Percentiles rank a stretch among this genome's conserved stretches.
Evolutionary conservation across 2,797 vertebrate species (phyloP).

Genomic region (Serranus cabrilla): DNA sequence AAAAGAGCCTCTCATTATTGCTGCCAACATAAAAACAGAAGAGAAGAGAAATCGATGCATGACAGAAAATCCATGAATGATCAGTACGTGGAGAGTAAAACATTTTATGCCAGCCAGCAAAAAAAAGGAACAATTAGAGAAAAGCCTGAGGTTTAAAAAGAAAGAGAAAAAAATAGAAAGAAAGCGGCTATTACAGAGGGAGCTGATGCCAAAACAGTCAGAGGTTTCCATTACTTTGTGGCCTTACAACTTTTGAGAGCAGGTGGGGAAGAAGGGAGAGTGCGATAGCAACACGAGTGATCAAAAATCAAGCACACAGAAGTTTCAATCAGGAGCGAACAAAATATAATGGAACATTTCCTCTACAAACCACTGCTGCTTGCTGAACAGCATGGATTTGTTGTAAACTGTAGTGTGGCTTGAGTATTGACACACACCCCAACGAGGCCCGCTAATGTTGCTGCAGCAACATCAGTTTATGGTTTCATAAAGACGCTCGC

Average conservation of each 20-base stretch:
- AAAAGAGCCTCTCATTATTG: constrained; percentile 66
- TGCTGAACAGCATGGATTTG: background rate
- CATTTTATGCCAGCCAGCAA: constrained; percentile 8
- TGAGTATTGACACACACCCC: background rate
- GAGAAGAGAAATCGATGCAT: constrained; percentile 46
- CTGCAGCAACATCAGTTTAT: constrained; percentile 31
- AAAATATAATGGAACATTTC: background rate
- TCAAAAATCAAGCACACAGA: constrained; percentile 27
- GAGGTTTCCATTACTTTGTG: constrained; percentile 40
- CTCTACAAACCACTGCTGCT: background rate
- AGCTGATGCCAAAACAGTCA: constrained; percentile 50
- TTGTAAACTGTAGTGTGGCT: background rate
- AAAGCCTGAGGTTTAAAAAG: constrained; percentile 26
- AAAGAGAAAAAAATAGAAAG: background rate
- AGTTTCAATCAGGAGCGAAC: constrained; percentile 19
- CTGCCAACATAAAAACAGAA: constrained; percentile 62
- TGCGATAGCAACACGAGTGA: constrained; percentile 36
- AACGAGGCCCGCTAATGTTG: constrained; percentile 17
- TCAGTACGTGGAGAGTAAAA: constrained; percentile 21
- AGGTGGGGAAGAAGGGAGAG: constrained; percentile 55
- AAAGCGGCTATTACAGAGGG: constrained; percentile 10
- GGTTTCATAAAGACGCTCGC: constrained; percentile 17
- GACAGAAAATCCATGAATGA: constrained; percentile 61
- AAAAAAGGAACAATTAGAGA: constrained; percentile 33
- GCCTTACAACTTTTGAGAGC: constrained; percentile 37